phyloP scores from a whole-genome alignment of 92 coral and sea anemone species.

The Montipora capitata region DNA sequence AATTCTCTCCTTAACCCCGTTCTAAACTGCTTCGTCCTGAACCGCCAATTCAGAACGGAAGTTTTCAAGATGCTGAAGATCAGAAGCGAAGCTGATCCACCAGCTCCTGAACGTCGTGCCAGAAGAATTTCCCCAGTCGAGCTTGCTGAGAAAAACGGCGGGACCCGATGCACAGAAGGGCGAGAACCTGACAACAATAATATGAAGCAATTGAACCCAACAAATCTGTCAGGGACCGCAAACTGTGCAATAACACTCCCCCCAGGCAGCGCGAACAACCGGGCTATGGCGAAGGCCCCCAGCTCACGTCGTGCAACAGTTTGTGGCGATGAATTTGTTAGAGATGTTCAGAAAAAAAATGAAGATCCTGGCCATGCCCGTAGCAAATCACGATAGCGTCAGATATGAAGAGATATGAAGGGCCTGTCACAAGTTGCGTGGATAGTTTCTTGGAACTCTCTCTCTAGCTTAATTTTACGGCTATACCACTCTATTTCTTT shows the following conservation, averaged over 20 bases:
- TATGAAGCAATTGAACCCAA: background rate
- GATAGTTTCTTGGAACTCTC: too few relatives aligned
- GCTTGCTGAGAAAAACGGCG: background rate
- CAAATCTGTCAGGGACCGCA: background rate
- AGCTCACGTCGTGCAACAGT: background rate
- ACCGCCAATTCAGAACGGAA: constrained; percentile 11
- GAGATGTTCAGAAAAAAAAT: background rate
- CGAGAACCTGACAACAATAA: background rate
- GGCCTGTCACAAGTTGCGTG: too few relatives aligned
- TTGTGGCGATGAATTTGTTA: background rate
- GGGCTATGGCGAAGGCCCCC: background rate
- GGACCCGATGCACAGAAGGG: too few relatives aligned
- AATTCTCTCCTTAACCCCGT: constrained; percentile 38
- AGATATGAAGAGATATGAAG: too few relatives aligned
- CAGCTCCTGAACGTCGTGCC: background rate
- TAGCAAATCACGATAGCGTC: too few relatives aligned
- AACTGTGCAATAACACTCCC: background rate
- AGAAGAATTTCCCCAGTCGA: background rate
- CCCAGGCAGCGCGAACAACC: background rate
- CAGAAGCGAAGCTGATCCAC: background rate
- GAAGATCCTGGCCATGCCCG: background rate
- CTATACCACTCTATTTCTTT: too few relatives aligned
- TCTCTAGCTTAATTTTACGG: too few relatives aligned
- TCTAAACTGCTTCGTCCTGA: constrained; percentile 21
- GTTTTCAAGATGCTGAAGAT: constrained; percentile 1